Base-by-base conservation (phyloP, 1,140 invertebrate genomes). In the Stenopsyche tienmushanensis region DNA sequence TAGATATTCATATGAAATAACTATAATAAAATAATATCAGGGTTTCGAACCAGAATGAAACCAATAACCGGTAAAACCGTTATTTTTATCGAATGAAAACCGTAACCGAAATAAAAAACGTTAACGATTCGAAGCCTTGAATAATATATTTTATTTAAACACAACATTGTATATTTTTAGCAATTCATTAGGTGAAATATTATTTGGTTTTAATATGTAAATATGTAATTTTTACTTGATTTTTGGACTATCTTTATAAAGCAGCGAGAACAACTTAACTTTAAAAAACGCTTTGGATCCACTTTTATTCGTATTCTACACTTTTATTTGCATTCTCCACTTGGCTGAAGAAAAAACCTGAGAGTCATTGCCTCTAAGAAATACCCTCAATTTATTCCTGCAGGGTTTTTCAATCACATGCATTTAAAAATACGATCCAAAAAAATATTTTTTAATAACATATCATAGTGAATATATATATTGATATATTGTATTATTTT, bases 291-390 rank as follows among this genome's bases (percentile, higher is more conserved):
- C 29, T 34, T 34, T 34, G 13, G 29, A 34, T 34, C 29, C 13
- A 34, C 15, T 58, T 58, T 39, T 57, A 34, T 29, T 41, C 17
- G 59, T 62, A 5, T 21, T 24, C 18, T n/a, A 21, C 15, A 41
- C 47, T 53, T 62, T 62, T 52, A 62, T 62, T 62, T 52, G 60
- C 45, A 41, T 62, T 52, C 18, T 41, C 60, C 8, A 41, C 3
- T 47, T 18, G 18, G 2, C 18, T n/a, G 39, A 24, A 7, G 34
- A 47, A 23, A 62, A 62, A 62, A 62, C 60, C 26, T 39, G 47
- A 62, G 45, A 62, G 49, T 62, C 60, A 62, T 50, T 23, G 25
- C 44, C 3, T 52, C 20, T 10, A 58, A 50, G 55, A 45, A 59
- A 34, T 59, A 18, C 18, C 44, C 44, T 15, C 44, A 47, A 47